Evolutionary conservation across 2,888 invertebrate genomes (phyloP), one percentile per base, ranked within the genome.

Genomic region (Temnothorax ravouxi): DNA sequence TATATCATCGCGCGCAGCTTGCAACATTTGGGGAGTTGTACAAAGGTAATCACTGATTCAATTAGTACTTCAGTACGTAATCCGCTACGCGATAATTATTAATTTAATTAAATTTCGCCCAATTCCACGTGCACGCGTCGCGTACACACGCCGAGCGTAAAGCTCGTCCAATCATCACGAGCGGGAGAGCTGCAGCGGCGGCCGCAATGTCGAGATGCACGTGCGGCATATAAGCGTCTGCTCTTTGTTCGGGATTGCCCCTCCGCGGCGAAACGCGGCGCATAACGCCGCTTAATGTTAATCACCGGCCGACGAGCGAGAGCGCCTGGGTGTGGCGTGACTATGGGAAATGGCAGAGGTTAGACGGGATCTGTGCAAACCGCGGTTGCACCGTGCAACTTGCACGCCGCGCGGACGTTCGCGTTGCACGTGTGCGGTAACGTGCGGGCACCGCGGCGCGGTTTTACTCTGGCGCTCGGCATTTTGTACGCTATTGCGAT

Each of bases 261-360:
- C 61, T 59, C 76, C 29, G 50, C 41, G 52, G 77, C 64, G 52
- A 80, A 71, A 69, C 47, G 69, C 84, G 56, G 38, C 71, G 77
- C 59, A 82, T 82, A 86, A 88, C 86, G 80, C 83, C 81, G 59
- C 75, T 86, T 86, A 85, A 89, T 83, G 89, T 88, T 90, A 88
- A 88, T 81, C 89, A 83, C 54, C 81, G 67, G 54, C 44, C 67
- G 64, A 64, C 67, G 85, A 77, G 59, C 67, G 83, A 67, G 80
- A 69, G 80, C 81, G 80, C 77, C 89, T 91, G 93, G 93, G 93
- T 93, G 93, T 93, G 93, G 93, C 90, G 75, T 82, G 88, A 82
- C 93, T 92, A 93, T 93, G 92, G 92, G 93, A 93, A 93, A 93
- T 93, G 92, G 92, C 92, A 93, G 92, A 93, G 92, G 92, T 93